Base-by-base conservation (phyloP, 2,888 invertebrate genomes). In the Megamerina dolium region DNA sequence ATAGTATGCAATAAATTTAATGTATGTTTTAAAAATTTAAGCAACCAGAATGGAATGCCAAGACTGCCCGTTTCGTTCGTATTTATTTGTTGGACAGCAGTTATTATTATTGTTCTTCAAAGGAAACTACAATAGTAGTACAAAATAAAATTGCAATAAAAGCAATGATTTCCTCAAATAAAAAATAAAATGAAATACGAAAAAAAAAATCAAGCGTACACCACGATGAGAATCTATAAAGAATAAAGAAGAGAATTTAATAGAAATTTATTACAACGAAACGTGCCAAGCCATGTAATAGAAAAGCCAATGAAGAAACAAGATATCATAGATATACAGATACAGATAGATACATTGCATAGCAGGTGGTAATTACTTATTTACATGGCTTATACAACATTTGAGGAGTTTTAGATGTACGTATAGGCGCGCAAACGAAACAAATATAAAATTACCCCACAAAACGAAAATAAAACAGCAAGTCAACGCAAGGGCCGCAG, bases 11-110 rank as follows among this genome's bases (percentile, higher is more conserved):
- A 41, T 32, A 39, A 39, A 43, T 43, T 46, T 43, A 36, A 34
- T 43, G 39, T 37, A 36, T 18, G 37, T 45, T 33, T 41, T 45
- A 45, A 41, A 41, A 40, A 41, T 41, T 41, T 41, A 45, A 18
- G 29, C 34, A 32, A n/a, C n/a, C n/a, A n/a, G n/a, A n/a, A n/a
- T n/a, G n/a, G n/a, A n/a, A n/a, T n/a, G n/a, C n/a, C n/a, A n/a
- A n/a, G n/a, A n/a, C n/a, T n/a, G n/a, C n/a, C n/a, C n/a, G n/a
- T n/a, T n/a, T n/a, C n/a, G n/a, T n/a, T n/a, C n/a, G n/a, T n/a
- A n/a, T n/a, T n/a, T n/a, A n/a, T n/a, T n/a, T n/a, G n/a, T n/a
- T n/a, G n/a, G n/a, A n/a, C n/a, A n/a, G n/a, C n/a, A n/a, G n/a
- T n/a, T n/a, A n/a, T n/a, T n/a, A n/a, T n/a, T n/a, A 26, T 10